A percentile compares a stretch with the other conserved stretches of the same genome.
Evolutionary conservation across 1,140 invertebrate species (phyloP).

Genomic region (Aphelenchoides fujianensis): DNA sequence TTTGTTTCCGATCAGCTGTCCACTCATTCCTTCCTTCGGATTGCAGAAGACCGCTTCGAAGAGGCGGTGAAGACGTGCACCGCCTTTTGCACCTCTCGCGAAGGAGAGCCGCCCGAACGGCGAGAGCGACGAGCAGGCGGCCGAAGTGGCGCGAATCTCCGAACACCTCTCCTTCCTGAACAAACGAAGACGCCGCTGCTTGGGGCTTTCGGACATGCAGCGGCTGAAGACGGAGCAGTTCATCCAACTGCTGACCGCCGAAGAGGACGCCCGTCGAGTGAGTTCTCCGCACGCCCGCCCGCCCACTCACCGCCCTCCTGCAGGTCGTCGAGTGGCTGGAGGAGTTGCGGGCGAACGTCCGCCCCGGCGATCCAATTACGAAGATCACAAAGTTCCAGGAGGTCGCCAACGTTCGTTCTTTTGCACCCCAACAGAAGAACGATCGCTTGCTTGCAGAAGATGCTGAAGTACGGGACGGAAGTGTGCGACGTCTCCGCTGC

Average conservation of each 20-base stretch:
- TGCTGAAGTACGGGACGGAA: conserved; percentile 65
- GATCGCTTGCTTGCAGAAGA: conserved; percentile 61
- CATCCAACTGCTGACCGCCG: conserved; percentile 64
- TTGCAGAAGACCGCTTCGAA: conserved; percentile 13
- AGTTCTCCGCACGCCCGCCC: background rate
- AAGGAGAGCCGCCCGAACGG: background rate
- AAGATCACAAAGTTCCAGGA: conserved; percentile 63
- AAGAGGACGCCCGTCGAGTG: conserved; percentile 64
- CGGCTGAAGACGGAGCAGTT: conserved; percentile 64
- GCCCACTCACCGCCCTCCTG: background rate
- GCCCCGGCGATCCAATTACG: conserved; percentile 57
- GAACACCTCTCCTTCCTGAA: conserved; percentile 58
- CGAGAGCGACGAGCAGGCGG: background rate
- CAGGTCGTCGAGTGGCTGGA: conserved; percentile 64
- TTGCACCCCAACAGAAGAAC: background rate
- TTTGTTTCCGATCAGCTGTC: too few species aligned
- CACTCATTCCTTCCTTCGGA: too few species aligned
- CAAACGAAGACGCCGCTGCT: conserved; percentile 61
- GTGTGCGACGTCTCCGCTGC: conserved; percentile 62
- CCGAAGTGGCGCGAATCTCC: background rate
- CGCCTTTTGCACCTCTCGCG: background rate
- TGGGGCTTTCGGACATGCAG: conserved; percentile 63
- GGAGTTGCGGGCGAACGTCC: conserved; percentile 63
- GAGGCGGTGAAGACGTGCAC: conserved; percentile 4
- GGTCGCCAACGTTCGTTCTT: conserved; percentile 58